Evolutionary conservation across 2,888 invertebrate species (phyloP).

Genomic region (Cephus sareptanus): DNA sequence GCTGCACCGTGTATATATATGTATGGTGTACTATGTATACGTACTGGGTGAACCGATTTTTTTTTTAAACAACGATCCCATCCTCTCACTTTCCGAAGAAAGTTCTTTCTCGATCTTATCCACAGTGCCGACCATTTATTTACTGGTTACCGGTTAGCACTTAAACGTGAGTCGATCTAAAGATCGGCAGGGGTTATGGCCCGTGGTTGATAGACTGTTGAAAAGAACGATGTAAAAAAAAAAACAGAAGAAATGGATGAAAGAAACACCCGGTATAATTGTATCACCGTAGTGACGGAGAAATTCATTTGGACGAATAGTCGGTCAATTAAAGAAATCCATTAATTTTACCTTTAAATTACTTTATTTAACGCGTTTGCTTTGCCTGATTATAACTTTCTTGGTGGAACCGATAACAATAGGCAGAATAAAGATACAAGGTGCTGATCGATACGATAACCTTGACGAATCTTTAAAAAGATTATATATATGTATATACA

Average conservation of each 20-base stretch:
- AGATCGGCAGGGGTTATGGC: constrained; percentile 16
- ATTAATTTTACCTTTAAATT: constrained; percentile 7
- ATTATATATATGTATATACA: no score
- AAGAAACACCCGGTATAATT: constrained; percentile 6
- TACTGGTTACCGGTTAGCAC: background rate
- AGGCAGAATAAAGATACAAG: no score
- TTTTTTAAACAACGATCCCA: no score
- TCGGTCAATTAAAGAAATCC: constrained; percentile 8
- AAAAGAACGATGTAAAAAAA: no score
- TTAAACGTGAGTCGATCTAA: constrained; percentile 11
- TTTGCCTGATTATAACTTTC: no score
- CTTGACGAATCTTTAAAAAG: no score
- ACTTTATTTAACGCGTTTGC: background rate
- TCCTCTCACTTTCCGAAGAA: no score
- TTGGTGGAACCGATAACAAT: background rate
- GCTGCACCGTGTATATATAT: background rate
- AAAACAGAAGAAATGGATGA: background rate
- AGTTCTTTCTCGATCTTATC: no score
- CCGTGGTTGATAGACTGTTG: background rate
- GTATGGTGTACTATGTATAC: no score
- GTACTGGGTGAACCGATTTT: no score
- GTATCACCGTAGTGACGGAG: constrained; percentile 7
- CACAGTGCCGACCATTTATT: no score
- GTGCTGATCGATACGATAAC: no score
- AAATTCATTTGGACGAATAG: constrained; percentile 6